Evolutionary conservation across 2,888 invertebrate species (phyloP).

Genomic region (Graphium colonna): DNA sequence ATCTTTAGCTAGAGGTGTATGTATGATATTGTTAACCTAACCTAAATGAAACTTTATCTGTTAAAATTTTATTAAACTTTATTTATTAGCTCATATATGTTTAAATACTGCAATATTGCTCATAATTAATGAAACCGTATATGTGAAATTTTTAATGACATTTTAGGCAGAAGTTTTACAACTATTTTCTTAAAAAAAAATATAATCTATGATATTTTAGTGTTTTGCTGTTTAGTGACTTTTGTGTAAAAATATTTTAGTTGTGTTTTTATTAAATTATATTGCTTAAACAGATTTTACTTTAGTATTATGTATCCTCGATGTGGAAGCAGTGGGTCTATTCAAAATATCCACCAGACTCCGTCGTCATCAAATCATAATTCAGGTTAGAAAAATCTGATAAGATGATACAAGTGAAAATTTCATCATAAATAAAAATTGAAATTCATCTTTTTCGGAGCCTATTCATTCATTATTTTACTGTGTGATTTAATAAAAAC

Average conservation of each 20-base stretch:
- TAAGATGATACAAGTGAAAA: conserved; percentile 5
- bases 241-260: conserved; percentile 8
- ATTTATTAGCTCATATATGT: too few species aligned
- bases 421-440: conserved; percentile 1
- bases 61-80: too few species aligned
- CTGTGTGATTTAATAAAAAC: too few species aligned
- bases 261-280: conserved; percentile 5
- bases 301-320: conserved; percentile 81
- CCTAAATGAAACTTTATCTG: too few species aligned
- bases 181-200: not conserved
- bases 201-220: not conserved
- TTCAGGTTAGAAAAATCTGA: conserved; percentile 77
- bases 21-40: too few species aligned
- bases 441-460: not conserved
- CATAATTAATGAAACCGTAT: too few species aligned
- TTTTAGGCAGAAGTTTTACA: not conserved
- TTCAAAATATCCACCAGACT: conserved; percentile 87
- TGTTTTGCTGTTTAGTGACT: not conserved
- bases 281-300: too few species aligned
- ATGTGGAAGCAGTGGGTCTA: conserved; percentile 88
- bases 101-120: too few species aligned
- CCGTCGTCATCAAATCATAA: conserved; percentile 90
- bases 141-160: too few species aligned
- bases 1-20: too few species aligned
- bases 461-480: not conserved